Evolutionary conservation across 2,113 vertebrate genomes (phyloP), one percentile per base, ranked within the genome.

Genomic region (Piprites chloris): DNA sequence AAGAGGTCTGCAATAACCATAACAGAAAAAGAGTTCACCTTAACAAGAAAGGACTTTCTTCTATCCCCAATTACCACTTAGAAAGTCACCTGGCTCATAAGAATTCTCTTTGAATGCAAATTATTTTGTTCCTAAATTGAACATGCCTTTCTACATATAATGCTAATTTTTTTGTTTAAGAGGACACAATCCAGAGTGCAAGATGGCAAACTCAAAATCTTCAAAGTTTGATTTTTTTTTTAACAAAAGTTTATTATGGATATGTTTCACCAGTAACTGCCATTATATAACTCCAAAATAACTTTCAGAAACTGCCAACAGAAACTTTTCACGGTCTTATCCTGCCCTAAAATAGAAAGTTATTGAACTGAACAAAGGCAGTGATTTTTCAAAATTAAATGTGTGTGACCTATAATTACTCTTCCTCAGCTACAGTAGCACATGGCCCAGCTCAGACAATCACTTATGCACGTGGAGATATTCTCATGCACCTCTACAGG

Each of bases 371-470:
- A 61, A 81, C 37, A 80, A 42, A 85, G 86, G 61, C 15, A 56
- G 75, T 74, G 68, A 94, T 95, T 90, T 97, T 85, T 94, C 90
- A 94, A 61, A 88, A 77, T 77, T 88, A 88, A 96, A 67, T 93
- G 41, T 66, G 41, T 27, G 56, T 84, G 90, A 93, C 88, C 41
- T 86, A 13, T 55, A 90, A 88, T 93, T 95, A 84, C 27, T 79
- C 61, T 84, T 85, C 41, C 55, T 68, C 49, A 59, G 56, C 49
- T 37, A 22, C 6, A 52, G 0, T 5, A 78, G 50, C 75, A 71
- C 72, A 56, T 8, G 11, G 55, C 35, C 28, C 55, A 89, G 56
- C 89, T 94, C 50, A 85, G 78, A 52, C 58, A 76, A 73, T 65
- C 85, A 27, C 9, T 87, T 83, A 53, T 5, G n/a, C 68, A 69